Evolutionary conservation across 2,888 invertebrate species (phyloP).

Genomic region (Chesias legatella): DNA sequence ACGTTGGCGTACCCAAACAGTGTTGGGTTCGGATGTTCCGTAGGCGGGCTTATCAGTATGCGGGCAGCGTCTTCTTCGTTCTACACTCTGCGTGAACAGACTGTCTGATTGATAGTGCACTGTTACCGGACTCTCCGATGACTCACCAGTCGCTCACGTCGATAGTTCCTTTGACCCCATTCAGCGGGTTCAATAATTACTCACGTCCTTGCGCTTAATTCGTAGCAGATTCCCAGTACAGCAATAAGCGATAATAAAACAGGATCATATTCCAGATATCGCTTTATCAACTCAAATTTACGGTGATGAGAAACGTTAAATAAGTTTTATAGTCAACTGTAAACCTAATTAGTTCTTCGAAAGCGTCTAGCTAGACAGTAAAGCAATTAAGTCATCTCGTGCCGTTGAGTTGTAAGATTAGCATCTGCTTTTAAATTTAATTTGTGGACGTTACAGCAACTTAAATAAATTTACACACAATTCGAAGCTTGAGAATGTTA

Average conservation of each 20-base stretch:
- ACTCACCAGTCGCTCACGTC: conserved; percentile 63
- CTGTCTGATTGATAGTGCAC: conserved; percentile 58
- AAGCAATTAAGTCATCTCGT: conserved; percentile 30
- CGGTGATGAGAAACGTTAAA: conserved; percentile 5
- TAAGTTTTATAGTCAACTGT: conserved; percentile 13
- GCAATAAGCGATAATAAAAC: conserved; percentile 42
- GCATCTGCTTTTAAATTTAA: conserved; percentile 14
- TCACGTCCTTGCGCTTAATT: conserved; percentile 71
- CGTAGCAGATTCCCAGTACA: conserved; percentile 61
- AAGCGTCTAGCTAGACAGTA: conserved; percentile 22
- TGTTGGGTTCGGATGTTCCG: conserved; percentile 48
- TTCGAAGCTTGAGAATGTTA: too few relatives aligned
- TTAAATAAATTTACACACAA: not conserved
- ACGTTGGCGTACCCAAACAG: conserved; percentile 48
- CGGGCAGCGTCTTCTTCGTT: conserved; percentile 49
- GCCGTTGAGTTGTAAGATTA: conserved; percentile 39
- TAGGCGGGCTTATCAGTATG: conserved; percentile 65
- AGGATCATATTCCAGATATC: conserved; percentile 23
- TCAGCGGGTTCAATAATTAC: conserved; percentile 62
- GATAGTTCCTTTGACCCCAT: conserved; percentile 74
- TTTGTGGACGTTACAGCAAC: conserved; percentile 4
- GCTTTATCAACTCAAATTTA: conserved; percentile 9
- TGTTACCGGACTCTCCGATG: conserved; percentile 64
- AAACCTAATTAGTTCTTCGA: conserved; percentile 18
- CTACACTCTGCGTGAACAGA: conserved; percentile 60